phyloP scores from a whole-genome alignment of 2,113 vertebrate species.

The Etia nguti region DNA sequence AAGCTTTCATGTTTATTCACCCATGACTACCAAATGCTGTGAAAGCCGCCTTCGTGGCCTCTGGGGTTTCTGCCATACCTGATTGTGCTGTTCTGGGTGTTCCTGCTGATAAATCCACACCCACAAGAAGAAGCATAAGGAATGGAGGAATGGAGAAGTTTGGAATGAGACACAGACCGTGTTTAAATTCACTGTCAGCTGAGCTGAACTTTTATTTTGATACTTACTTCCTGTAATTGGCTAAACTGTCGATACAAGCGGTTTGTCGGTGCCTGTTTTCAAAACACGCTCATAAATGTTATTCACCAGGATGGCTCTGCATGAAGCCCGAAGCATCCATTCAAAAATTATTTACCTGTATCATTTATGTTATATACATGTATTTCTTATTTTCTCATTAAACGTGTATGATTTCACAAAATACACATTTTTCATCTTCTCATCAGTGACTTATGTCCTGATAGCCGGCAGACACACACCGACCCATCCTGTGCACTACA shows the following conservation, averaged over 20 bases:
- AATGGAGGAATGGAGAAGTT: neutral
- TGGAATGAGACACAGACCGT: neutral
- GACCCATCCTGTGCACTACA: neutral
- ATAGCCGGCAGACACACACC: neutral
- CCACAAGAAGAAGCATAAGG: neutral
- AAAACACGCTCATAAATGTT: neutral
- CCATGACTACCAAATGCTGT: neutral
- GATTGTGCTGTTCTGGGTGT: conserved; percentile 8
- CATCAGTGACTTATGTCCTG: neutral
- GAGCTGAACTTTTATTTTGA: neutral
- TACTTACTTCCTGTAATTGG: neutral
- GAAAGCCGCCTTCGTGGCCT: neutral
- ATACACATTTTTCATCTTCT: neutral
- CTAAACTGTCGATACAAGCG: neutral
- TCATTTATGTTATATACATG: neutral
- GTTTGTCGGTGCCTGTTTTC: neutral
- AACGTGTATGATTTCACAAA: neutral
- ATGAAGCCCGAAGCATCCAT: neutral
- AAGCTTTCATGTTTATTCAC: neutral
- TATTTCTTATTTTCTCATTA: neutral
- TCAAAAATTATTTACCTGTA: rapidly evolving
- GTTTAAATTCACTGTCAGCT: neutral
- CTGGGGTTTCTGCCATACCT: neutral
- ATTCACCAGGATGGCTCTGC: neutral
- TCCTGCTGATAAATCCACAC: neutral